Base-by-base conservation (phyloP, 2,797 vertebrate genomes). In the Limosa lapponica region DNA sequence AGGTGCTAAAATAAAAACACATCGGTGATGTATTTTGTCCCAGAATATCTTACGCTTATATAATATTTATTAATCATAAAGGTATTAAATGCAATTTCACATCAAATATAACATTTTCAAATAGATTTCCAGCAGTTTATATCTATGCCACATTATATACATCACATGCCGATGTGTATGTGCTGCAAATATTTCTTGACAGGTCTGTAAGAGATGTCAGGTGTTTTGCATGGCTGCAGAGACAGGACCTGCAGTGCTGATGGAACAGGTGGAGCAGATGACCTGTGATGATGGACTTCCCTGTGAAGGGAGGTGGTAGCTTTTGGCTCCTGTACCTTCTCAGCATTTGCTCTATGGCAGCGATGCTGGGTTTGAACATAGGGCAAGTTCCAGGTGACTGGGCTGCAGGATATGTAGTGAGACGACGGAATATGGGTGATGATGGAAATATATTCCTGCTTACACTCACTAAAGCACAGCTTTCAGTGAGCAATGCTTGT, bases 321-420 rank as follows among this genome's bases (percentile, higher is more conserved):
- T 55, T 81, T 58, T 66, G 51, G 1, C 16, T 90, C 6, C 24
- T 34, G 6, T 20, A 39, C 41, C 19, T 80, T 86, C 16, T 8
- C 61, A 11, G 3, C 13, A 3, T 8, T 10, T 49, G 5, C 10
- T 32, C 13, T 34, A 8, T 4, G 11, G 25, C 24, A 55, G 10
- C 0, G 6, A 11, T 25, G 15, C 15, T 74, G 48, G 6, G 3
- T 80, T 77, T 3, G 1, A 39, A 48, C 24, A 30, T 2, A 37
- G 3, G 16, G 7, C 5, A 55, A 51, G 5, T 70, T 80, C 77
- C 39, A 77, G 4, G 11, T 0, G 2, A 2, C 1, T 41, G 13
- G 13, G 23, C 28, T 20, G 7, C 7, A 49, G 17, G 16, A 18
- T 25, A 8, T 10, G 24, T 37, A 12, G 11, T 7, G 10, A 77